Evolutionary conservation across 2,797 vertebrate species (phyloP), one percentile per base, ranked within the genome.

Genomic region (Brotula barbata): DNA sequence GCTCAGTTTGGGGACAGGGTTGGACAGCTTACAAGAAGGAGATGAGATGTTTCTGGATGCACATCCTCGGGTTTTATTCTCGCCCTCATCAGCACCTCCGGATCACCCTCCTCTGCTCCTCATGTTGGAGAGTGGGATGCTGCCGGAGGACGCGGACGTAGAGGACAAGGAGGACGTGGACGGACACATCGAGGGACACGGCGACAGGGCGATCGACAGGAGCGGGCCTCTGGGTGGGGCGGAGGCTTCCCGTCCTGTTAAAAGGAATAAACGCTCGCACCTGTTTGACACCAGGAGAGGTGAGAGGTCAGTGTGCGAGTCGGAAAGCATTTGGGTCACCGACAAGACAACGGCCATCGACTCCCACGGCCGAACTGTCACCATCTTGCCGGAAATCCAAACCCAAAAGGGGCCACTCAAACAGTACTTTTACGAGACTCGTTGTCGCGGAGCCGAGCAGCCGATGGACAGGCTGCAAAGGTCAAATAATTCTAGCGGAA

Each of bases 401-500:
- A 94, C 93, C 0, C 91, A 91, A 21, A 92, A 86, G 0, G 93
- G 93, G 4, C 89, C 90, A 0, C 84, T 96, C 39, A 92, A 90
- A 28, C 95, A 97, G 88, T 95, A 92, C 90, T 97, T 97, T 77
- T 96, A 87, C 0, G 95, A 96, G 89, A 96, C 95, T 0, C 91
- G 91, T 33, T 97, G 95, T 77, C 86, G 86, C 4, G 63, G 60
- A 44, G 56, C 82, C 0, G 82, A 89, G 43, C 87, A 64, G 78
- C 82, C 3, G 3, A 75, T 59, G 9, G 19, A 51, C 15, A 58
- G 54, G 59, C 6, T 1, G 52, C 70, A 1, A 12, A 57, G 22
- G 84, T 80, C 42, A 66, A 1, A 76, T 85, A 48, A 80, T 64
- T 62, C 53, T 1, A 53, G 78, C 1, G 63, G 72, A 0, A 16